These are phyloP conservation scores for Momotus momota DNA, from an alignment of 2,797 vertebrate species.

Conservation along the genomic window DNA sequence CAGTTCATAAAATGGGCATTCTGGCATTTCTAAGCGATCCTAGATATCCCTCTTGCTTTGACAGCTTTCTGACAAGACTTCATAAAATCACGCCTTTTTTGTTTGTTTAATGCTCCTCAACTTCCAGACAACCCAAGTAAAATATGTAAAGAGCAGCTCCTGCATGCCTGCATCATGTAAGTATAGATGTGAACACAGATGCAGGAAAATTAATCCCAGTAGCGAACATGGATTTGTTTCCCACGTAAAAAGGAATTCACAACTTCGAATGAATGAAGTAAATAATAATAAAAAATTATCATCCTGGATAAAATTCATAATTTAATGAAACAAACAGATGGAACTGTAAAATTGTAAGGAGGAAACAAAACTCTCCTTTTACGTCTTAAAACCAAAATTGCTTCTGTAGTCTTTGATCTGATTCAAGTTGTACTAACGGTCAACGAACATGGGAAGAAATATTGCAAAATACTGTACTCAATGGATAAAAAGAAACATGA, in stretches of 20 bases:
- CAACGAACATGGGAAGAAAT: slow-evolving; percentile 63
- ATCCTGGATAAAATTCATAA: slow-evolving; percentile 11
- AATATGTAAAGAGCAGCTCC: neutral
- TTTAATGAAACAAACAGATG: slow-evolving; percentile 18
- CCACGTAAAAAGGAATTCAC: slow-evolving; percentile 20
- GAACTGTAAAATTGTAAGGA: neutral
- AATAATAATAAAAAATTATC: slow-evolving; percentile 31
- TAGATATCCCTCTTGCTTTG: neutral
- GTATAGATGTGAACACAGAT: neutral
- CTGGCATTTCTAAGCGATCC: neutral
- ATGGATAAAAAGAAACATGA: slow-evolving; percentile 56
- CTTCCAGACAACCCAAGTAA: neutral
- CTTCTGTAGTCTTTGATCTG: slow-evolving; percentile 65
- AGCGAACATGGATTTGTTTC: neutral
- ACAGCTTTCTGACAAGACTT: neutral
- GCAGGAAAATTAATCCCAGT: slow-evolving; percentile 2
- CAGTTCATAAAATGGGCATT: neutral
- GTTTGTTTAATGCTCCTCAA: neutral
- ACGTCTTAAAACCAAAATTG: slow-evolving; percentile 31
- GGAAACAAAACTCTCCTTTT: neutral
- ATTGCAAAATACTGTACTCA: slow-evolving; percentile 56
- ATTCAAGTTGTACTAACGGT: slow-evolving; percentile 33
- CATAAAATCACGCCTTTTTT: neutral
- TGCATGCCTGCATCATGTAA: neutral
- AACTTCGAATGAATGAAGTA: slow-evolving; percentile 35